Base-by-base conservation (phyloP, 2,113 vertebrate species). In the Eublepharis macularius region DNA sequence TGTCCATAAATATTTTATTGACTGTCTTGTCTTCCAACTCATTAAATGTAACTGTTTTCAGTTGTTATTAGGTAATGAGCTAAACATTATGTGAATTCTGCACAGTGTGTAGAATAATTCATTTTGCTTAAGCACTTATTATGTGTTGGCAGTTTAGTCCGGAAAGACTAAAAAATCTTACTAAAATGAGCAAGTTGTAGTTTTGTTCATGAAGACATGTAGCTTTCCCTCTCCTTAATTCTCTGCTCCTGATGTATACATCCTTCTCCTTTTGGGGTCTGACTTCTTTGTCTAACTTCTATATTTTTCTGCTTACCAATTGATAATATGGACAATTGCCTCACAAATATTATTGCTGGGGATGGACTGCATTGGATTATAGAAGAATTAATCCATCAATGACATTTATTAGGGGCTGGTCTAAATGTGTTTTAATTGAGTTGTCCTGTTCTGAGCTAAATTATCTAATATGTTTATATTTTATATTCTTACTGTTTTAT, bases 21-120 rank as follows among this genome's bases (percentile, higher is more conserved):
- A 89, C 89, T 90, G 87, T 83, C 82, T 87, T 91, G 26, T 74
- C 90, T 92, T 91, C 80, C 10, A 90, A 89, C 70, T 49, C 86
- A 89, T 90, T 86, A 88, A 93, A 87, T 45, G 86, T 73, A 90
- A 86, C 66, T 66, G 13, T 6, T 92, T 47, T 83, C 72, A 87
- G 83, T 89, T 91, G 82, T 86, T 72, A 80, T 80, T 86, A 84
- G 45, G 79, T 82, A 92, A 92, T 79, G n/a, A 92, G 41, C 36
- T 87, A 89, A 93, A 83, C 10, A 80, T 43, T 84, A 51, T 68
- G 13, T 57, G 86, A 86, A 57, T 14, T 89, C 43, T 34, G 85
- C 76, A 32, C 26, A 65, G 76, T 12, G 51, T 14, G n/a, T 34
- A 87, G 51, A 47, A 63, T 49, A 34, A 39, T 43, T 80, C 41